phyloP scores from a whole-genome alignment of 2,888 invertebrate species.

The Phoenoteleia sp. region DNA sequence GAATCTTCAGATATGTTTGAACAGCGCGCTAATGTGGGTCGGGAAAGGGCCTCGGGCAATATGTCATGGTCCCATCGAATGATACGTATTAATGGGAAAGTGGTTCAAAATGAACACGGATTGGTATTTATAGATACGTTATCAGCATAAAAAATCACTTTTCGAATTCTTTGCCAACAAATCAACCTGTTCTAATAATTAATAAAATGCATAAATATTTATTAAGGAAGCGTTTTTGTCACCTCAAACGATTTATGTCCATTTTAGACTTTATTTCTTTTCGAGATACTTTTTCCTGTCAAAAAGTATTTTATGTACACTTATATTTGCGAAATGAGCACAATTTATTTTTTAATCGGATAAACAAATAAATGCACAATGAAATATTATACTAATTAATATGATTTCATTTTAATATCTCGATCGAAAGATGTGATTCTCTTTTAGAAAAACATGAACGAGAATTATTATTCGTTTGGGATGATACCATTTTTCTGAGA shows the following conservation, averaged over 20 bases:
- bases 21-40: constrained; percentile 78
- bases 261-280: too few species aligned
- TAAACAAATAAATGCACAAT: background rate
- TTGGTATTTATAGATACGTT: background rate
- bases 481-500: constrained; percentile 5
- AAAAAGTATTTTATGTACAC: background rate
- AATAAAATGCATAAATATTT: constrained; percentile 25
- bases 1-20: constrained; percentile 59
- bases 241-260: too few species aligned
- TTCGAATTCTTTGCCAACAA: constrained; percentile 29
- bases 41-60: constrained; percentile 81
- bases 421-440: background rate
- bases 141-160: constrained; percentile 44
- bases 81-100: constrained; percentile 79
- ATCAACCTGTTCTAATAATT: constrained; percentile 30
- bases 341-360: background rate
- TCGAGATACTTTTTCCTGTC: background rate
- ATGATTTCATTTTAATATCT: background rate
- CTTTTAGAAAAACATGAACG: background rate
- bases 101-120: constrained; percentile 75
- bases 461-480: background rate
- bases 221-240: background rate
- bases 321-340: background rate
- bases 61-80: constrained; percentile 79
- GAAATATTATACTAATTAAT: background rate